Base-by-base conservation (phyloP, 1,140 invertebrate genomes). In the Aphis craccivora region DNA sequence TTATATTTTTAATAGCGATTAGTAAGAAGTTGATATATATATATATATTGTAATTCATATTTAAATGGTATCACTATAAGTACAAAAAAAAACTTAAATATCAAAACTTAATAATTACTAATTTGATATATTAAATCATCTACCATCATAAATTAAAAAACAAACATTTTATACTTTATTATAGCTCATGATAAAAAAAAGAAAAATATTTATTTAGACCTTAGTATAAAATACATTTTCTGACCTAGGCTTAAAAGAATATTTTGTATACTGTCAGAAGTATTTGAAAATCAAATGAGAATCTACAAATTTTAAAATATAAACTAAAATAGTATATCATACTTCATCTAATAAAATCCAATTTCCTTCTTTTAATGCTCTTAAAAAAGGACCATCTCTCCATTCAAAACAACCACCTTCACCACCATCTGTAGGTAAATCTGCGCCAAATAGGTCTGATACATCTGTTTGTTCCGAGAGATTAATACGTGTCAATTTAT, bases 401-500 rank as follows among this genome's bases (percentile, higher is more conserved):
- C 99, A 99, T 20, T 97, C 96, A 96, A 99, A 99, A 94, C 97
- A 97, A 25, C 98, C 98, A 93, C 97, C 96, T 93, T 96, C 96
- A 0, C 96, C 97, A 94, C 98, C 98, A 96, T 99, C 98, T 6
- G 98, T 97, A 0, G 99, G 99, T 89, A 99, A 96, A 96, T 99
- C 99, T 81, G 98, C 98, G 86, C 99, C 99, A 96, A 99, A 99
- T 30, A 99, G 96, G 96, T 99, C 99, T 37, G 98, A 98, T 88
- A 99, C 97, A 96, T 99, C 99, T 1, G 99, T 99, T 96, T 99
- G 99, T 95, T 99, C 99, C 83, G 99, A 99, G 25, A 99, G 96
- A 96, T 99, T 99, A 86, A 99, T 99, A 76, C 99, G 96, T 30
- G 99, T 97, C 20, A 99, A 93, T 91, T 94, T 35, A 94, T 99